Percentiles rank a stretch among this genome's conserved stretches.
Evolutionary conservation across 2,888 invertebrate species (phyloP).

Genomic region (Liopterus haemorrhoidalis): DNA sequence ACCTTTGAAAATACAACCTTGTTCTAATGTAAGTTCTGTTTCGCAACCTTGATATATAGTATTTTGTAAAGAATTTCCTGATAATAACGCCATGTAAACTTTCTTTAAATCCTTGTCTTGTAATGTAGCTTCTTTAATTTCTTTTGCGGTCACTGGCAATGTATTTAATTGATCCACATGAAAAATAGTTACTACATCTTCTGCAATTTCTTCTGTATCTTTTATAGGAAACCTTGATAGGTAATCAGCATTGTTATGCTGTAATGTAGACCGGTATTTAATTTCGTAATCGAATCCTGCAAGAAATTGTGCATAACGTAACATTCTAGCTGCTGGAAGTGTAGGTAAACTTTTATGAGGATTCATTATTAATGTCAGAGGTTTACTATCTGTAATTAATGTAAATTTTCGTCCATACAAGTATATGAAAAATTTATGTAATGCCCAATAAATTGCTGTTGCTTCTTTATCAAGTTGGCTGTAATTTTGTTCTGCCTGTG

Average conservation of each 20-base stretch:
- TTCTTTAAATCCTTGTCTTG: not conserved
- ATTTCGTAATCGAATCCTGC: slow-evolving; percentile 28
- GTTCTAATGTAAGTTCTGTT: not conserved
- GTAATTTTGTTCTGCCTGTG: slow-evolving; percentile 3
- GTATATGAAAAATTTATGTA: slow-evolving; percentile 5
- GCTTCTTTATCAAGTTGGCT: slow-evolving; percentile 3
- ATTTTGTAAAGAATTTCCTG: not conserved
- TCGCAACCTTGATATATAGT: slow-evolving; percentile 7
- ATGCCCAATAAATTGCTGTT: slow-evolving; percentile 10
- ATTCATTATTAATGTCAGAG: slow-evolving; percentile 5
- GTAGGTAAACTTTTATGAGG: slow-evolving; percentile 4
- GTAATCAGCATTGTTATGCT: slow-evolving; percentile 27
- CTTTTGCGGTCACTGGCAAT: slow-evolving; percentile 2
- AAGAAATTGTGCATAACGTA: slow-evolving; percentile 25
- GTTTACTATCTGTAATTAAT: slow-evolving; percentile 12
- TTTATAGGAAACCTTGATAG: slow-evolving; percentile 24
- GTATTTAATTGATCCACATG: slow-evolving; percentile 3
- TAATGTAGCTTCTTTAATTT: not conserved
- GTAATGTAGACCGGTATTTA: slow-evolving; percentile 18
- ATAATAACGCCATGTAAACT: slow-evolving; percentile 1
- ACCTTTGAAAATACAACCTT: slow-evolving; percentile 24
- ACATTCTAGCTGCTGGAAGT: slow-evolving; percentile 18
- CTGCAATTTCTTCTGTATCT: not conserved
- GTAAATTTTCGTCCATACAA: slow-evolving; percentile 6
- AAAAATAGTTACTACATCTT: slow-evolving; percentile 2